These are phyloP conservation scores for Saiga tatarica DNA, from an alignment of 2,113 vertebrate genomes.

Conservation along the genomic window DNA sequence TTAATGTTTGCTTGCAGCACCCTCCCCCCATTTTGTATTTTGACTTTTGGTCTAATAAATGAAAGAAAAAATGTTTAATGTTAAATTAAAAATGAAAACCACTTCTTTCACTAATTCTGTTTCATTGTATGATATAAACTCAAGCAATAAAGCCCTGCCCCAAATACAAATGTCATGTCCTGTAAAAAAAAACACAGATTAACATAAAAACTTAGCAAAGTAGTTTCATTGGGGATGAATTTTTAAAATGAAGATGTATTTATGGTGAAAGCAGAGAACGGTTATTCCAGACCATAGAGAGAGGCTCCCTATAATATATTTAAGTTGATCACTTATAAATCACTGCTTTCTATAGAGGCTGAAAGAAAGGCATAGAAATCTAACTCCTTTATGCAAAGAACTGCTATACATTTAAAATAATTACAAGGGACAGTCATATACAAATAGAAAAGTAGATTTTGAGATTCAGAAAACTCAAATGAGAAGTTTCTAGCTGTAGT, in stretches of 20 bases:
- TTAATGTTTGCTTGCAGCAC: not conserved
- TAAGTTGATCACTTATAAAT: not conserved
- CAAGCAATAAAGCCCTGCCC: not conserved
- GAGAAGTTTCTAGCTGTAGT: not conserved
- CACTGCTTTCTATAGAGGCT: conserved; percentile 4
- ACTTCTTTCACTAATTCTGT: not conserved
- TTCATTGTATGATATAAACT: not conserved
- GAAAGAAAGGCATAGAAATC: not conserved
- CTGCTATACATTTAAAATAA: not conserved
- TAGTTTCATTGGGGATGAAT: not conserved
- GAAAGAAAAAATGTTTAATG: conserved; percentile 8
- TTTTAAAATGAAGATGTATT: conserved; percentile 22
- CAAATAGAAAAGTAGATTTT: not conserved
- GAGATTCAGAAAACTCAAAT: not conserved
- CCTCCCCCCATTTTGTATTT: not conserved
- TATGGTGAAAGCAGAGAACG: not conserved
- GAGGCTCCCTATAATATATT: not conserved
- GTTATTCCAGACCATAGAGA: not conserved
- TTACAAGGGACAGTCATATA: not conserved
- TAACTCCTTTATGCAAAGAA: not conserved
- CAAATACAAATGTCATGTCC: not conserved
- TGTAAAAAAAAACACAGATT: not conserved
- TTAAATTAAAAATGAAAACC: not conserved
- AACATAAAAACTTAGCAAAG: not conserved
- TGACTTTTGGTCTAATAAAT: not conserved